Conservation (phyloP, 2,797 vertebrate species). For the Urosaurus nigricauda region DNA sequence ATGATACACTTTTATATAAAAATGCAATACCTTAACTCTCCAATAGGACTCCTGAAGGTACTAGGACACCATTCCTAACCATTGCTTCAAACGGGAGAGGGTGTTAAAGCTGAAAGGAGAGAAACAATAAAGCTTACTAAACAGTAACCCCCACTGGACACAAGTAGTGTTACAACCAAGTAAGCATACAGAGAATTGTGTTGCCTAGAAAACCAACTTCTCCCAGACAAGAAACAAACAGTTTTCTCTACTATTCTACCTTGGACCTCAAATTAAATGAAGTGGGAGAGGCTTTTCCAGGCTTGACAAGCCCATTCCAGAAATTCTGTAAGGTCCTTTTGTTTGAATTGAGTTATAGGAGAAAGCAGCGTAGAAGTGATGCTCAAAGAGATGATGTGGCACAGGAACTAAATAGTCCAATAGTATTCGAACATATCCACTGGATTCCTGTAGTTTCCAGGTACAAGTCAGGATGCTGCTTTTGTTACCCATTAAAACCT, state of each 20-base stretch:
- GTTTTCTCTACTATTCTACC: not conserved
- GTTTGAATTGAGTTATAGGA: not conserved
- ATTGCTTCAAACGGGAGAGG: not conserved
- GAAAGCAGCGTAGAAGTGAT: not conserved
- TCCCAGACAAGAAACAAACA: not conserved
- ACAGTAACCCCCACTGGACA: not conserved
- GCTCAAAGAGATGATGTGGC: not conserved
- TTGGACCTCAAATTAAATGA: constrained; percentile 9
- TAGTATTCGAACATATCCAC: not conserved
- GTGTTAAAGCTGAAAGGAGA: not conserved
- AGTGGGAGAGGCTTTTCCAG: not conserved
- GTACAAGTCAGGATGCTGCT: not conserved
- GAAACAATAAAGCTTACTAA: not conserved
- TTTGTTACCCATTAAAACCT: not conserved
- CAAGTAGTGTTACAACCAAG: not conserved
- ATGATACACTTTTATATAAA: not conserved
- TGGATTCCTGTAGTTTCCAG: not conserved
- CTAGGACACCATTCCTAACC: not conserved
- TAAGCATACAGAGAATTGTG: not conserved
- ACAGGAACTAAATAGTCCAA: not conserved
- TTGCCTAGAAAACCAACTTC: not conserved
- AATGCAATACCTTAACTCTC: not conserved
- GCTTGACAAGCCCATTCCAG: not conserved
- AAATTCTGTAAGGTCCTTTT: not conserved
- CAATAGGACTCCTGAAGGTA: not conserved